Evolutionary conservation across 2,113 vertebrate species (phyloP).

Genomic region (Bufo bufo): DNA sequence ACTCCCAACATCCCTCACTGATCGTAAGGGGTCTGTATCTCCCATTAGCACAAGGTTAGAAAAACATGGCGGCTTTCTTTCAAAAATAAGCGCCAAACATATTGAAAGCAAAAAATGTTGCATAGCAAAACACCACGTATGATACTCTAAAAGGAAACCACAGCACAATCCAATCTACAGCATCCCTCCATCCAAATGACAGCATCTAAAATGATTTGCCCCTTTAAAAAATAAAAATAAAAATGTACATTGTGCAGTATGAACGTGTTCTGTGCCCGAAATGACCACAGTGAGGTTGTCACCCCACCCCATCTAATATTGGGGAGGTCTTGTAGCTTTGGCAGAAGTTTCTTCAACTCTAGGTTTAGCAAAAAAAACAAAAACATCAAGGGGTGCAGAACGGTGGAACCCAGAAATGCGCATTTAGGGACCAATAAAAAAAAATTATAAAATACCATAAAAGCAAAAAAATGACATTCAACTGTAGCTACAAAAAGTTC

Average conservation of each 20-base stretch:
- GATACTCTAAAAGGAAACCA: background rate
- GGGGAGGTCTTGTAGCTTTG: too few species aligned
- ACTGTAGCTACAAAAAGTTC: background rate
- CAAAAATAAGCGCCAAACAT: background rate
- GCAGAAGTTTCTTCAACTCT: too few species aligned
- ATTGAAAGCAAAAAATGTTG: background rate
- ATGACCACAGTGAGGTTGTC: too few species aligned
- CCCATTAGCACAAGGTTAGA: background rate
- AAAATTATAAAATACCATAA: background rate
- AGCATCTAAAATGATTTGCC: background rate
- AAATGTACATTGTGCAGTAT: background rate
- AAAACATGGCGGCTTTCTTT: background rate
- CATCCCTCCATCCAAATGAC: background rate
- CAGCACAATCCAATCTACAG: background rate
- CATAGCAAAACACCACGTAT: background rate
- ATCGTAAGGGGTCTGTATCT: background rate
- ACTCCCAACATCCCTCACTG: background rate
- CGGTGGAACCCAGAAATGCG: too few species aligned
- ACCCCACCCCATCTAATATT: too few species aligned
- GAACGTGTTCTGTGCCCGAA: too few species aligned
- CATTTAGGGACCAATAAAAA: too few species aligned
- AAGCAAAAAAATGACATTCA: background rate
- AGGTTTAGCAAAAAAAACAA: background rate
- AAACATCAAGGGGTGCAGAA: too few species aligned
- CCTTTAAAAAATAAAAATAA: background rate